Base-by-base conservation (phyloP, 2,888 invertebrate species). In the Eupithecia subumbrata region DNA sequence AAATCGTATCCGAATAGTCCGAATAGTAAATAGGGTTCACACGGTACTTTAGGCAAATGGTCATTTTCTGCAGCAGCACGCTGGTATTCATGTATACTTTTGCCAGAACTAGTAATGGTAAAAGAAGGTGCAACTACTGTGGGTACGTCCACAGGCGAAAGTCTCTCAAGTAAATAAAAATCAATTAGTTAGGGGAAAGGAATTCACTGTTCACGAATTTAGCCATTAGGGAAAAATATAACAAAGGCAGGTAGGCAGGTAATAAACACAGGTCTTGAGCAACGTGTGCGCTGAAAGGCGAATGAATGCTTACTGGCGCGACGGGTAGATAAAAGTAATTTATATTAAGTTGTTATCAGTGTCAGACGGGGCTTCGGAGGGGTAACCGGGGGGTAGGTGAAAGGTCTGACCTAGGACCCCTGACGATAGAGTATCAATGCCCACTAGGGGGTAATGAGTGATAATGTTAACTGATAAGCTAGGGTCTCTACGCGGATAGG, bases 11-110 rank as follows among this genome's bases (percentile, higher is more conserved):
- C 84, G 96, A 96, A 86, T 96, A 96, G 89, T 96, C 96, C 73
- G 96, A 96, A 89, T 96, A 96, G 89, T 96, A 96, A 86, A 96
- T 96, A 76, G 96, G 96, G 90, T 96, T 96, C 82, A 96, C 94
- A 83, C 96, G 95, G 88, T 93, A 96, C 90, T 88, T 90, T 79
- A 95, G 85, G 79, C 88, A 87, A 88, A 95, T 94, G 84, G 90
- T 94, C 95, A 95, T 95, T 90, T 94, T 95, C 90, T 94, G 93
- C 82, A 91, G 81, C 76, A 92, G 81, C 74, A 90, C 88, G 89
- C 84, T 90, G 85, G 86, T 88, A 87, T 84, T 90, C 95, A 95
- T 95, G 93, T 94, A 95, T 91, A 84, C 87, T 86, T 80, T 79
- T 85, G 78, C 85, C 89, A 91, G 85, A 79, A 78, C 69, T 74